Base-by-base conservation (phyloP, 2,797 vertebrate species). In the Vespertilio murinus region DNA sequence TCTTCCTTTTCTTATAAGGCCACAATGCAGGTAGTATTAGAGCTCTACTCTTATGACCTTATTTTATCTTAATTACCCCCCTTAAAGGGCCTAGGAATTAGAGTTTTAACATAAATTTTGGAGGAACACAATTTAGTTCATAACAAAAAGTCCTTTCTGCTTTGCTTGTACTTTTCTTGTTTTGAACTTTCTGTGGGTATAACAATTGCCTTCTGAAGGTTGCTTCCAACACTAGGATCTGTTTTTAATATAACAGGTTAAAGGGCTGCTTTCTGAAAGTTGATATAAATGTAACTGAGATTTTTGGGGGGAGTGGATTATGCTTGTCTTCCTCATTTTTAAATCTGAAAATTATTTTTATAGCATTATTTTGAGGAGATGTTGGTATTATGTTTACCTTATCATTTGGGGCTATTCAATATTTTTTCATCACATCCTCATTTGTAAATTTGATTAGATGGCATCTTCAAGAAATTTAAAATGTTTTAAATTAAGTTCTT, bases 401-500 rank as follows among this genome's bases (percentile, higher is more conserved):
- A 82, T 22, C 8, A 28, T 0, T 0, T 22, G 22, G 45, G 7
- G 59, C 17, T 33, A 4, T 45, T 92, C 4, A 11, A 2, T 65
- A 40, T 25, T 23, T 40, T 75, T 75, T 80, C 9, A 47, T 47
- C 52, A 56, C n/a, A 33, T 74, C 79, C 56, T 67, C 28, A 49
- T 38, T 59, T 85, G 59, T 64, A 59, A 75, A 38, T 85, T 45
- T 80, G 79, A 81, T 56, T 23, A 81, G 81, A 77, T 49, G 23
- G 1, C 13, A 71, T 82, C 38, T 86, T 90, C 16, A 69, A 75
- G 0, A 0, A 61, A 14, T 73, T 88, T 73, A 49, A 92, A 52
- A 47, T 75, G 10, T 71, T 71, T 90, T 90, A n/a, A 90, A 52
- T 90, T 81, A 71, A 3, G 70, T 77, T 94, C 17, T 86, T 70